Evolutionary conservation across 1,140 invertebrate species (phyloP), one percentile per base, ranked within the genome.

Genomic region (Drosophila tani): DNA sequence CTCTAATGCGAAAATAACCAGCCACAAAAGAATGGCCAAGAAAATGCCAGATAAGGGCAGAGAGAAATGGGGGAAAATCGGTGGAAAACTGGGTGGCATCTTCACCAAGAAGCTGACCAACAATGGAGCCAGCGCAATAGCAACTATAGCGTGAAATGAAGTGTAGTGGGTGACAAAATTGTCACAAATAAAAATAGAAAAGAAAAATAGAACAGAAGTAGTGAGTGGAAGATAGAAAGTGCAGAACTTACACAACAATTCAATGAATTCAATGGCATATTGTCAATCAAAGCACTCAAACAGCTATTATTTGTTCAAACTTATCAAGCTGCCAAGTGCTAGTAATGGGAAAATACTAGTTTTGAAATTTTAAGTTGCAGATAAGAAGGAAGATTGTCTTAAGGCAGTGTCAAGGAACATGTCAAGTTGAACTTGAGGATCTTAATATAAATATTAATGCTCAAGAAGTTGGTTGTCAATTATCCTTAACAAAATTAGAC

Each of bases 1-100:
- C 69, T 87, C 81, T 87, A 87, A 87, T 84, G 85, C 84, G 81
- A 84, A 87, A 79, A 87, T 88, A 88, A 87, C 84, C 76, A 88
- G 80, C 46, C 67, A 87, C 64, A 70, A 87, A 80, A 81, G 60
- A 86, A 76, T 59, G 68, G 67, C 67, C 58, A 74, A 41, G 56
- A 67, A 76, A 80, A 60, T 58, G 46, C 55, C 50, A 81, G 65
- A 66, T 43, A 73, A 68, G 64, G 57, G 56, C 53, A 74, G 29
- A 15, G 8, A 60, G 69, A 73, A 51, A 51, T 24, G 17, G 21
- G 21, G 32, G 53, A 50, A 29, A 41, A 46, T 17, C 40, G 21
- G n/a, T 32, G 46, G 38, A 63, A 66, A 67, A 67, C 46, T 38
- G 12, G 45, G 38, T 45, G 46, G 2, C 17, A 57, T 21, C 47